Evolutionary conservation across 2,797 vertebrate species (phyloP).

Genomic region (Acrossocheilus wenchowensis): DNA sequence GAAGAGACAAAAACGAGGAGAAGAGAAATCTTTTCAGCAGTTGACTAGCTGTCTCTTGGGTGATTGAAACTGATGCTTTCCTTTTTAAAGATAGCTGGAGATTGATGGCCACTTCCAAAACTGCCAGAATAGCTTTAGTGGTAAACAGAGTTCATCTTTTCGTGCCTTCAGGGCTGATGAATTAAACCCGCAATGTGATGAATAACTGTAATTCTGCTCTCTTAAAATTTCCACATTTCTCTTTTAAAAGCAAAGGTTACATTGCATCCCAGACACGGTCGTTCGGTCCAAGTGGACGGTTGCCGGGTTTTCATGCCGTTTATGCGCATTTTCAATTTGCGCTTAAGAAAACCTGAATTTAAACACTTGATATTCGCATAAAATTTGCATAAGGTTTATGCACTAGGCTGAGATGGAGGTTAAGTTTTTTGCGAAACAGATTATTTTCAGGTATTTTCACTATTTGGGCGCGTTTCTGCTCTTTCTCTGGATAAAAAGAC

Average conservation of each 20-base stretch:
- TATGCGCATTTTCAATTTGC: background rate
- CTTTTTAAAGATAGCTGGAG: slow-evolving; percentile 80
- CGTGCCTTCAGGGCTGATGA: slow-evolving; percentile 79
- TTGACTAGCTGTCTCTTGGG: slow-evolving; percentile 72
- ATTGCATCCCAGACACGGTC: background rate
- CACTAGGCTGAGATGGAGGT: background rate
- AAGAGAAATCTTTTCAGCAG: slow-evolving; percentile 65
- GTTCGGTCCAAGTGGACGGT: background rate
- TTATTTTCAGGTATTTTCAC: background rate
- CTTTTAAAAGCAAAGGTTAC: slow-evolving; percentile 25
- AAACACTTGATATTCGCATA: background rate
- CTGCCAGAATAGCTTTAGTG: slow-evolving; percentile 76
- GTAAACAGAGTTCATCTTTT: slow-evolving; percentile 85
- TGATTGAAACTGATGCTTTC: slow-evolving; percentile 82
- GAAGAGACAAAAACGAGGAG: slow-evolving; percentile 64
- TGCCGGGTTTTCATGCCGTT: background rate
- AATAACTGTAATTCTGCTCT: slow-evolving; percentile 75
- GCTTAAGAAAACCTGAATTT: background rate
- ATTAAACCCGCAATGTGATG: slow-evolving; percentile 77
- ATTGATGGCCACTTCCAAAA: slow-evolving; percentile 82
- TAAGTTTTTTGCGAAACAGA: background rate
- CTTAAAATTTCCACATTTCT: slow-evolving; percentile 61
- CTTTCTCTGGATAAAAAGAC: background rate
- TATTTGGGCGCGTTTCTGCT: background rate
- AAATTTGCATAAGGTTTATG: background rate